Evolutionary conservation across 2,888 invertebrate genomes (phyloP).

Genomic region (Sicus ferrugineus): DNA sequence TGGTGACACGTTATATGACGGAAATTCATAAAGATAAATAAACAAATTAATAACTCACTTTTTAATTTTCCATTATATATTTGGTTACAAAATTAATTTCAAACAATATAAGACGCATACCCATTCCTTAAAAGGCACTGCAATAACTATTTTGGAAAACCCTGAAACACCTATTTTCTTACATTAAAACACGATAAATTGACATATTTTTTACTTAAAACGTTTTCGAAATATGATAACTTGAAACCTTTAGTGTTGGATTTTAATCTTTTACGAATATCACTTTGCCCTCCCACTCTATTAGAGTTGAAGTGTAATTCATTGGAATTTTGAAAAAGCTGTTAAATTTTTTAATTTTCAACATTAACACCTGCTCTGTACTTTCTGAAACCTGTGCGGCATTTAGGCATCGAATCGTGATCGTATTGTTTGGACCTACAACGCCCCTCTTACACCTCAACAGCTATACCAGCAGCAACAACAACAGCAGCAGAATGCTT

Average conservation of each 20-base stretch:
- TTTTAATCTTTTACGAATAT: background rate
- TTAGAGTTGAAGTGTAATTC: conserved; percentile 1
- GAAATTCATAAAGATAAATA: no score
- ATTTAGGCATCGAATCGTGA: conserved; percentile 62
- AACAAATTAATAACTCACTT: no score
- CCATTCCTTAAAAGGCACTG: no score
- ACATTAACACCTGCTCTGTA: background rate
- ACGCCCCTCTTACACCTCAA: conserved; percentile 73
- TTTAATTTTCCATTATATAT: no score
- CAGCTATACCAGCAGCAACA: conserved; percentile 57
- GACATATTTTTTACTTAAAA: background rate
- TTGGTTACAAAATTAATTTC: no score
- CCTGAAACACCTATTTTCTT: no score
- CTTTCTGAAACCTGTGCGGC: background rate
- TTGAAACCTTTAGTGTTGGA: background rate
- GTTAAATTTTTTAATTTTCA: background rate
- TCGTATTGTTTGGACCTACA: conserved; percentile 91
- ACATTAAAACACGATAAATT: background rate
- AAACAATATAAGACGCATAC: no score
- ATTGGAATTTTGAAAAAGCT: background rate
- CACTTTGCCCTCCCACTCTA: conserved; percentile 12
- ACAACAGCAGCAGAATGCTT: conserved; percentile 60
- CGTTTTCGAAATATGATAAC: background rate
- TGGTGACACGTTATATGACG: no score
- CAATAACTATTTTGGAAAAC: no score